Percentiles rank a stretch among this genome's conserved stretches.
Conservation (phyloP, 2,113 vertebrate species). For the Raphicerus campestris region DNA sequence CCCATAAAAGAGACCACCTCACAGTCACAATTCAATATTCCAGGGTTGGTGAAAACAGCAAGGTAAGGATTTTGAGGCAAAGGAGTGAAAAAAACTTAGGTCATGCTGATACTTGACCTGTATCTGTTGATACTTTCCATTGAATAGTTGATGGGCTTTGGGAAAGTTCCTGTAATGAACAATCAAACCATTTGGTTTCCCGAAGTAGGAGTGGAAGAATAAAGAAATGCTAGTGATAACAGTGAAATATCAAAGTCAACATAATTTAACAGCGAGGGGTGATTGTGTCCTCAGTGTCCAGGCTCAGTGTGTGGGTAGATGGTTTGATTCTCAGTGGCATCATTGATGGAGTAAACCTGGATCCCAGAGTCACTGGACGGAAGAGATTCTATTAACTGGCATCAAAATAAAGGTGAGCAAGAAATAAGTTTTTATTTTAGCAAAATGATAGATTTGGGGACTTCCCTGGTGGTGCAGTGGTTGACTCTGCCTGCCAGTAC, state of each 20-base stretch:
- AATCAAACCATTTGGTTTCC: neutral
- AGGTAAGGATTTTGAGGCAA: neutral
- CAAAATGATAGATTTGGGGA: neutral
- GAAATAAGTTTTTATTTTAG: neutral
- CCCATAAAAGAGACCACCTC: neutral
- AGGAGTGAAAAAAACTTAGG: neutral
- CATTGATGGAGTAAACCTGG: neutral
- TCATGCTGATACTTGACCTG: neutral
- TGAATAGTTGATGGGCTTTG: neutral
- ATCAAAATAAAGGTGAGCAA: neutral
- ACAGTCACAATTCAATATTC: neutral
- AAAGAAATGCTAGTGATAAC: neutral
- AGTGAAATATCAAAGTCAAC: neutral
- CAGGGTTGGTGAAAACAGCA: neutral
- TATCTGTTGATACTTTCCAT: neutral
- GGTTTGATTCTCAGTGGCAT: neutral
- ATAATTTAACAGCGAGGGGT: neutral
- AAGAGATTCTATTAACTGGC: neutral
- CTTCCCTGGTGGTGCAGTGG: neutral
- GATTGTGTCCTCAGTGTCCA: neutral
- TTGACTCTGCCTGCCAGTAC: neutral
- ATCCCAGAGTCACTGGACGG: neutral
- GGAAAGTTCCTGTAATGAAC: neutral
- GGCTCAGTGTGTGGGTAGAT: neutral
- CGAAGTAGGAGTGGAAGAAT: neutral